Percentiles rank a stretch among this genome's conserved stretches.
These are phyloP conservation scores for Nysson spinosus DNA, from an alignment of 2,888 invertebrate genomes.

Conservation along the genomic window DNA sequence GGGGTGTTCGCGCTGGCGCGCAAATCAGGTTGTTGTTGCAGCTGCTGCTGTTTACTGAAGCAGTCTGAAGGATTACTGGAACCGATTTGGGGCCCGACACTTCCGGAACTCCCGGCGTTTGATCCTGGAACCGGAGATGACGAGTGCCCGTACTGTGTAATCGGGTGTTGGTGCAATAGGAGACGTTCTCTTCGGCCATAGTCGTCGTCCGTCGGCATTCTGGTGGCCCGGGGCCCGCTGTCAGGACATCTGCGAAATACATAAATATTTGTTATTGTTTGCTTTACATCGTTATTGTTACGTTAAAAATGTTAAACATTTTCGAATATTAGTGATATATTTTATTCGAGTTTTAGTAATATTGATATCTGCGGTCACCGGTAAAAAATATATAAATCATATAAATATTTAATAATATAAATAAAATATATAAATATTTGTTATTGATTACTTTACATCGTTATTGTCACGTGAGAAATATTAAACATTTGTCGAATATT, in stretches of 20 bases:
- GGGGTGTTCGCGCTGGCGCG: slow-evolving; percentile 48
- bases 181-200: slow-evolving; percentile 78
- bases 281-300: too few relatives aligned
- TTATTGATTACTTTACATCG: too few relatives aligned
- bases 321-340: too few relatives aligned
- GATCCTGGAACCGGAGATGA: slow-evolving; percentile 61
- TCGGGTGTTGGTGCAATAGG: slow-evolving; percentile 75
- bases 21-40: slow-evolving; percentile 77
- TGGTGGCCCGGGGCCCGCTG: slow-evolving; percentile 83
- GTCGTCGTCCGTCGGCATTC: slow-evolving; percentile 80
- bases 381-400: too few relatives aligned
- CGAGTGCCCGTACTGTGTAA: slow-evolving; percentile 70
- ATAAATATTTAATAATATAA: too few relatives aligned
- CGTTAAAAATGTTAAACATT: too few relatives aligned
- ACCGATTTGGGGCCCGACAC: slow-evolving; percentile 53
- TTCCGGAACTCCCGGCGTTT: slow-evolving; percentile 46
- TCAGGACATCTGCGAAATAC: slow-evolving; percentile 84
- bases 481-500: too few relatives aligned
- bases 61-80: slow-evolving; percentile 76
- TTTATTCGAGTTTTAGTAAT: too few relatives aligned
- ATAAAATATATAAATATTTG: too few relatives aligned
- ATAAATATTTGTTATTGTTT: too few relatives aligned
- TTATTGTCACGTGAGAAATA: too few relatives aligned
- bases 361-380: too few relatives aligned
- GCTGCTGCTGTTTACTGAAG: slow-evolving; percentile 75